Conservation (phyloP, 2,888 invertebrate genomes). For the Terebella lapidaria region DNA sequence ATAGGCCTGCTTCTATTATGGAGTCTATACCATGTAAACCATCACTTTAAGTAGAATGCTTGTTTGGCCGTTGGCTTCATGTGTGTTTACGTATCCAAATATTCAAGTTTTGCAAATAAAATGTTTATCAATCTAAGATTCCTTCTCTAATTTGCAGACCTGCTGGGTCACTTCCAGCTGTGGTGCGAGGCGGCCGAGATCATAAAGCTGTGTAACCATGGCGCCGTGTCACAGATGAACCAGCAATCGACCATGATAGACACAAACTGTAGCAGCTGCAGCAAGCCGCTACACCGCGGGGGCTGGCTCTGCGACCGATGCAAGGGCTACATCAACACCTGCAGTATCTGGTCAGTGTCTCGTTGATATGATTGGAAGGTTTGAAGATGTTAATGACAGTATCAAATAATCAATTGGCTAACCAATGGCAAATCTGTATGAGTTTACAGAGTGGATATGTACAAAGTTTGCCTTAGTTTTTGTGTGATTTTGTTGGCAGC, state of each 20-base stretch:
- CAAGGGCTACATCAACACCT: slow-evolving; percentile 60
- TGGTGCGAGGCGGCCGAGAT: slow-evolving; percentile 72
- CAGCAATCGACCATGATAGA: slow-evolving; percentile 75
- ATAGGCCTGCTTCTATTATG: no score
- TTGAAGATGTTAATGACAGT: background rate
- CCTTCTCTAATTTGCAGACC: slow-evolving; percentile 61
- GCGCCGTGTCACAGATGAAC: slow-evolving; percentile 73
- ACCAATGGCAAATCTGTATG: no score
- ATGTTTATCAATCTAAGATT: no score
- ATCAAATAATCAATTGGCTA: no score
- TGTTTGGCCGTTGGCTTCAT: no score
- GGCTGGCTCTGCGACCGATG: slow-evolving; percentile 72
- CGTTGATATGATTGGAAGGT: background rate
- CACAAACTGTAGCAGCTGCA: slow-evolving; percentile 63
- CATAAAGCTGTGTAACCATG: slow-evolving; percentile 74
- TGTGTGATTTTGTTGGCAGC: no score
- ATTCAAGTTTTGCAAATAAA: no score
- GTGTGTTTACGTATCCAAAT: background rate
- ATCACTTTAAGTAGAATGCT: no score
- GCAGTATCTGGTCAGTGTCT: slow-evolving; percentile 56
- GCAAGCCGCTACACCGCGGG: slow-evolving; percentile 61
- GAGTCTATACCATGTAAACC: no score
- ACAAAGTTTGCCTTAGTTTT: no score
- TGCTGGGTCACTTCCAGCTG: slow-evolving; percentile 70
- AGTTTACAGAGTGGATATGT: background rate